A percentile compares a stretch with the other conserved stretches of the same genome.
Evolutionary conservation across 2,888 invertebrate genomes (phyloP).

Genomic region (Idaea aversata): DNA sequence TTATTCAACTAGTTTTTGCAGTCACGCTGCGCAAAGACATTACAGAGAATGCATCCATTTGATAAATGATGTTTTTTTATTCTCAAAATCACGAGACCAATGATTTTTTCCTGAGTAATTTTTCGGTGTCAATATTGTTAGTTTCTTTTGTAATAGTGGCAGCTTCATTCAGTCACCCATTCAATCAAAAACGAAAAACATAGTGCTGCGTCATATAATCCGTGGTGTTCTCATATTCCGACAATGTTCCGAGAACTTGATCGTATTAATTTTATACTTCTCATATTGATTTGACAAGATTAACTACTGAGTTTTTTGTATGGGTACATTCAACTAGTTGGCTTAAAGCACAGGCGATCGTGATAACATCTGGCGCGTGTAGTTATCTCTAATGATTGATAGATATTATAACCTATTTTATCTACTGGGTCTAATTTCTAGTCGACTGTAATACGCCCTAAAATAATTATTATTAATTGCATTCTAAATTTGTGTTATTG

Average conservation of each 20-base stretch:
- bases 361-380: slow-evolving; percentile 41
- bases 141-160: slow-evolving; percentile 52
- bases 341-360: slow-evolving; percentile 32
- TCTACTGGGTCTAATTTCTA: slow-evolving; percentile 41
- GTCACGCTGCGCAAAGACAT: slow-evolving; percentile 77
- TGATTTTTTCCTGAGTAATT: slow-evolving; percentile 55
- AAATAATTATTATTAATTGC: slow-evolving; percentile 60
- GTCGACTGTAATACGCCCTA: slow-evolving; percentile 44
- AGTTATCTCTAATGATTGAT: slow-evolving; percentile 49
- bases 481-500: slow-evolving; percentile 63
- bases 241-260: slow-evolving; percentile 52
- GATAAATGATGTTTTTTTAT: slow-evolving; percentile 73
- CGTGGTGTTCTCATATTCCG: slow-evolving; percentile 42
- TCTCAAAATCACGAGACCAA: slow-evolving; percentile 30
- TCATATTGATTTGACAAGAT: slow-evolving; percentile 55
- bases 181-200: slow-evolving; percentile 53
- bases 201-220: slow-evolving; percentile 59
- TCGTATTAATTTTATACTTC: slow-evolving; percentile 51
- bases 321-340: slow-evolving; percentile 35
- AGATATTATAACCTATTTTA: slow-evolving; percentile 38
- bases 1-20: slow-evolving; percentile 77
- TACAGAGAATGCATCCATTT: slow-evolving; percentile 75
- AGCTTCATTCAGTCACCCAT: slow-evolving; percentile 52
- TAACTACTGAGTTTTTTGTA: slow-evolving; percentile 47
- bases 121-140: slow-evolving; percentile 63